These are phyloP conservation scores for Glaucopsyche alexis DNA, from an alignment of 2,888 invertebrate species.

Conservation along the genomic window DNA sequence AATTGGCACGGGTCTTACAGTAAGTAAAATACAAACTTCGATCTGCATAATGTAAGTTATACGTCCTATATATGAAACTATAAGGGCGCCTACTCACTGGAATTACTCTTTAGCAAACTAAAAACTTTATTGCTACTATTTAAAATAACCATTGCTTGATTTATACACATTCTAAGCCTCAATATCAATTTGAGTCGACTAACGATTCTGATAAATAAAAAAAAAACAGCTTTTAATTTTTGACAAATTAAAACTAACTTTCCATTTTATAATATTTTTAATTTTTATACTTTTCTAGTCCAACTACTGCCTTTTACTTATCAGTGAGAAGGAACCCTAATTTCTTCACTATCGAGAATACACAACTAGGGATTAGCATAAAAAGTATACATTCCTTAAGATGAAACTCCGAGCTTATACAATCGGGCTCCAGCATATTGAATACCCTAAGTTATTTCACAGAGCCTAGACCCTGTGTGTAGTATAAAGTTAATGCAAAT, in stretches of 20 bases:
- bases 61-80: not conserved
- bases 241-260: no score
- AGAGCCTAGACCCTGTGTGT: not conserved
- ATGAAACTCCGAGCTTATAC: conserved; percentile 33
- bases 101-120: not conserved
- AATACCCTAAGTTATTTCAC: conserved; percentile 28
- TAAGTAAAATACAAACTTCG: conserved; percentile 8
- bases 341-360: conserved; percentile 26
- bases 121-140: no score
- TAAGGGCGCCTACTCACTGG: not conserved
- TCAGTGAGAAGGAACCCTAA: not conserved
- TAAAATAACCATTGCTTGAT: no score
- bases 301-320: no score
- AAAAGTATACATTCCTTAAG: conserved; percentile 33
- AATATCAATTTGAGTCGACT: no score
- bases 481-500: not conserved
- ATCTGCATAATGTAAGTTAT: conserved; percentile 13
- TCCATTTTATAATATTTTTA: no score
- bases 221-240: no score
- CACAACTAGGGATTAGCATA: conserved; percentile 34
- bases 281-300: no score
- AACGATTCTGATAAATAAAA: no score
- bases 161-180: no score
- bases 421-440: conserved; percentile 28
- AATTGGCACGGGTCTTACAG: conserved; percentile 1